Percentiles rank a stretch among this genome's conserved stretches.
These are phyloP conservation scores for Arvicola amphibius DNA, from an alignment of 2,797 vertebrate species.

Conservation along the genomic window DNA sequence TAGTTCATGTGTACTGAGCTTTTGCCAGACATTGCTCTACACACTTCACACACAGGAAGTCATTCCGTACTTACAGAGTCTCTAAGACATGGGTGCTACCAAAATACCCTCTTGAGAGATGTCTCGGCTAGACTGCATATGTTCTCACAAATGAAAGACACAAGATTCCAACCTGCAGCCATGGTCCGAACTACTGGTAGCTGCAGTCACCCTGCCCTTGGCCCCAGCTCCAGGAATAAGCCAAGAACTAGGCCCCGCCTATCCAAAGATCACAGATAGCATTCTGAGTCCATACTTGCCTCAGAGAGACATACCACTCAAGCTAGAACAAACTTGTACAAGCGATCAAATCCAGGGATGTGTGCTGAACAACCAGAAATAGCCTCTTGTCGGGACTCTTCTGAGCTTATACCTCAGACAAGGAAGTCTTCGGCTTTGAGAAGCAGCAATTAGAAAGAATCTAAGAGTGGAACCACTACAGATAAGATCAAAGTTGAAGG, in stretches of 20 bases:
- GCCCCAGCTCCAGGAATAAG: background rate
- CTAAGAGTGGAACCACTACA: background rate
- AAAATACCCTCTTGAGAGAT: constrained; percentile 32
- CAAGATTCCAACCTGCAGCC: background rate
- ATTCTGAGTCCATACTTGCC: background rate
- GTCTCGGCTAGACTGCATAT: background rate
- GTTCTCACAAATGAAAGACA: constrained; percentile 17
- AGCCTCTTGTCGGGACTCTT: constrained; percentile 1
- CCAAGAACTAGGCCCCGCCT: background rate
- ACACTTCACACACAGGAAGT: background rate
- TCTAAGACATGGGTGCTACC: background rate
- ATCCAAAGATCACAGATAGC: background rate
- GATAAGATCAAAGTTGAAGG: background rate
- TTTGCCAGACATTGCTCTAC: background rate
- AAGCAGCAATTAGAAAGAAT: background rate
- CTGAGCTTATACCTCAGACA: constrained; percentile 10
- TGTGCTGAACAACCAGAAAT: background rate
- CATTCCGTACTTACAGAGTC: background rate
- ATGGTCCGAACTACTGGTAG: background rate
- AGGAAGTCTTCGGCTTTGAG: background rate
- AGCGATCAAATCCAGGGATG: background rate
- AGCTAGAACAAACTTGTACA: background rate
- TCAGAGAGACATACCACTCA: background rate
- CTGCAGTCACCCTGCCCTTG: background rate
- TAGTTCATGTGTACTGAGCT: background rate